Base-by-base conservation (phyloP, 2,888 invertebrate genomes). In the Strigamia crassipes region DNA sequence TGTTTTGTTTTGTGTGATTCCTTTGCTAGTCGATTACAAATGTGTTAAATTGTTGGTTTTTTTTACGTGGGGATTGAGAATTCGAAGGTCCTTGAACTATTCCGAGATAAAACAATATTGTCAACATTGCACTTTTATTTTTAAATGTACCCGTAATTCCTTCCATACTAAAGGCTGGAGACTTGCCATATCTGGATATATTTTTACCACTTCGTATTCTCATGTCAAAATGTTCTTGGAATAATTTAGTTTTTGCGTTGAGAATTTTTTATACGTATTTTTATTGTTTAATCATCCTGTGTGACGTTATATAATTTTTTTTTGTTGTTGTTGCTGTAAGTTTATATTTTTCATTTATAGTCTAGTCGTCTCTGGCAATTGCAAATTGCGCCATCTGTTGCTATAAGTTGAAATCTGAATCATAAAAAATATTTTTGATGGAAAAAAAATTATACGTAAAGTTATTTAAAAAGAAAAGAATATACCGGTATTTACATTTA, bases 91-190 rank as follows among this genome's bases (percentile, higher is more conserved):
- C 23, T 23, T 73, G 73, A 73, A 73, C 73, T 31, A 31, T n/a
- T 51, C 18, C 5, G 31, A 0, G 73, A 73, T 31, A 73, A 73
- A 73, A 73, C 8, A 27, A 66, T 31, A 73, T 73, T 73, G 73
- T 73, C 73, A 73, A 73, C 31, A 31, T 73, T 23, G 73, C 73
- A 12, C 13, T 73, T 73, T 12, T 73, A 73, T 73, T 73, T 73
- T 73, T 73, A 73, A 73, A 18, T 27, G 27, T 27, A 27, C 27
- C 27, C 18, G 18, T 18, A 10, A 27, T 13, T 73, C n/a, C 31
- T 73, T 10, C 27, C 12, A 12, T 8, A 27, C 15, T 13, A 31
- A 31, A 73, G 73, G 15, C 73, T 73, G 73, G 73, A 73, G 3
- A 15, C 31, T 73, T 73, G 73, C 73, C 73, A 73, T 27, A 73